Evolutionary conservation across 2,113 vertebrate species (phyloP), one percentile per base, ranked within the genome.

Genomic region (Tichodroma muraria): DNA sequence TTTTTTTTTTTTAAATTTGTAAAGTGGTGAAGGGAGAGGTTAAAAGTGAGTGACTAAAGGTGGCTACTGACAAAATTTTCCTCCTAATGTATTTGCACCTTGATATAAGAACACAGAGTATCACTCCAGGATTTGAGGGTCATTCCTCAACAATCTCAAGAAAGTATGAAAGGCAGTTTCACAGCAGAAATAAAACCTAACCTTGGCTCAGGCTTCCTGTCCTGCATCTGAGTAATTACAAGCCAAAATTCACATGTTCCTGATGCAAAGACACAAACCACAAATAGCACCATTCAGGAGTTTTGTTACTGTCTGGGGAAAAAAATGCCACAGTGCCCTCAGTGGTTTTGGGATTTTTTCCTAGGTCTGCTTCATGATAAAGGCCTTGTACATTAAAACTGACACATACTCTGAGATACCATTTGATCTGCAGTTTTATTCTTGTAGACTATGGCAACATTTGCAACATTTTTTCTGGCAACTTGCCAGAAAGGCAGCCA

Each of bases 401-500:
- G 71, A 93, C 79, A 69, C 25, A 13, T 69, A 38, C 10, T 72
- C 49, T 33, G 79, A 80, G 75, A 82, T 80, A 82, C 14, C 18
- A 85, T 95, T 91, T 91, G 38, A 83, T 50, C 38, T 47, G 21
- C 18, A 24, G 27, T 83, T 86, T 77, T 94, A 15, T 73, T 69
- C 75, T 63, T 49, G 50, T 77, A 84, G 78, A 40, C 60, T 30
- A 19, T 73, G 75, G 94, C 66, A 89, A 78, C 35, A 13, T 80
- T 89, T n/a, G n/a, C n/a, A n/a, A n/a, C n/a, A n/a, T n/a, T n/a
- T n/a, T n/a, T n/a, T n/a, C n/a, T n/a, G n/a, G n/a, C n/a, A n/a
- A n/a, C n/a, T 85, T 89, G 89, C 75, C 87, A 89, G 91, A 94
- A 94, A 95, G 87, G 75, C 87, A 89, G 81, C 84, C 78, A 85